Evolutionary conservation across 1,140 invertebrate species (phyloP).

Genomic region (Scaptomyza pallida): DNA sequence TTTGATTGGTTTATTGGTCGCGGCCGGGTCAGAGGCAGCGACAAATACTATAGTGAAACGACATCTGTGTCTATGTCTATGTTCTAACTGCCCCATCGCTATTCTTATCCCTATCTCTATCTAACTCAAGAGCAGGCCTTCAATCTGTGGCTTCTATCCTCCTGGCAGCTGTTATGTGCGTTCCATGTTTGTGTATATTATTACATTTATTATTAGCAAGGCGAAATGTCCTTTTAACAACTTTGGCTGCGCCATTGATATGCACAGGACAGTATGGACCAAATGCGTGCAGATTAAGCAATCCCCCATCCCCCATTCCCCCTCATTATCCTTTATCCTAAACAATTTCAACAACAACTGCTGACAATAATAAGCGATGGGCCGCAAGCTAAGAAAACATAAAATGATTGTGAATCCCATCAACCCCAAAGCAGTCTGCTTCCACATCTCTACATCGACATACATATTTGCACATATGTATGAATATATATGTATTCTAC

Average conservation of each 20-base stretch:
- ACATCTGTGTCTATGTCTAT: neutral
- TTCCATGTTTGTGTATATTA: constrained; percentile 48
- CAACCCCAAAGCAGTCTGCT: neutral
- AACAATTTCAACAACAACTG: constrained; percentile 11
- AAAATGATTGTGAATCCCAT: constrained; percentile 21
- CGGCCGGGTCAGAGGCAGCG: neutral
- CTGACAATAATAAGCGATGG: constrained; percentile 38
- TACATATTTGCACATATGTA: neutral
- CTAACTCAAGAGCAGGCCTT: neutral
- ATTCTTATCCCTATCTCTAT: too few relatives aligned
- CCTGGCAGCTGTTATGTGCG: constrained; percentile 25
- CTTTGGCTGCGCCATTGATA: constrained; percentile 53
- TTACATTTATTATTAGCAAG: constrained; percentile 64
- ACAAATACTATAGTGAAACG: neutral
- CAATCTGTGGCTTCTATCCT: neutral
- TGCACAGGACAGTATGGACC: constrained; percentile 52
- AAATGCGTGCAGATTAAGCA: constrained; percentile 48
- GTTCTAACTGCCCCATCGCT: constrained; percentile 2
- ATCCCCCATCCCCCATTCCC: constrained; percentile 3
- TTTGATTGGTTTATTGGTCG: constrained; percentile 72
- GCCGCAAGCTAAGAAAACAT: constrained; percentile 10
- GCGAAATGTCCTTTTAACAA: constrained; percentile 62
- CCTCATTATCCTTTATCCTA: neutral
- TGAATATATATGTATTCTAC: neutral
- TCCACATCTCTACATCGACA: neutral